Evolutionary conservation across 2,888 invertebrate species (phyloP), one percentile per base, ranked within the genome.

Genomic region (Exephanes ischioxanthus): DNA sequence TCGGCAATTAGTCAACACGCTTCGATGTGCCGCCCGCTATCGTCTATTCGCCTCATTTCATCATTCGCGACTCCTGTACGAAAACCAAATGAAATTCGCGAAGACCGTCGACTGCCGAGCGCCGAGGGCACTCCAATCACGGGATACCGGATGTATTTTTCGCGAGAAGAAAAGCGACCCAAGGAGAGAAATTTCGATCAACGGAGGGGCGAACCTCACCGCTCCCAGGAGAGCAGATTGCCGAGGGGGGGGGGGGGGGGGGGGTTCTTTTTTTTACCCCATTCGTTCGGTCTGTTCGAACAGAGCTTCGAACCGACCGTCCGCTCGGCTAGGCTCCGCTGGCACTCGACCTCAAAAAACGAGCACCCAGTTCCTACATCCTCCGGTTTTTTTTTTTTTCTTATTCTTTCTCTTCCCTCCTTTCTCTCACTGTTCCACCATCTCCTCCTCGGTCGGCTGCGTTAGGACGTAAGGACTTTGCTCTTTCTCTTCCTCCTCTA

Each of bases 401-500:
- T 37, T 33, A 3, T 11, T 14, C 45, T 3, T 3, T 1, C 33
- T 26, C 55, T 16, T 78, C 63, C 6, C 51, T 63, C 58, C 61
- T 53, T 19, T 61, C 45, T 61, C 61, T 45, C 53, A 16, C 33
- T 11, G 61, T 55, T 61, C 55, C 58, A 71, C 61, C 76, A 67
- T 66, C 78, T 51, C 78, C 48, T 78, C 67, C 76, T 67, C 72
- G 51, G 55, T 76, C 67, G 80, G 80, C 76, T 85, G 79, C 78
- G 79, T 85, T 83, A 85, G 82, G 85, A 72, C 82, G 71, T 66
- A 85, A 82, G 85, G 85, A 83, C 82, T 85, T 48, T 70, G 75
- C 53, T 58, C 70, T 66, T 58, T 67, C 79, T 61, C 79, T 14
- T 30, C 11, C 79, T 6, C 30, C 33, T 33, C 11, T 16, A 11